These are phyloP conservation scores for Podabrus alpinus DNA, from an alignment of 2,888 invertebrate genomes.

Conservation along the genomic window DNA sequence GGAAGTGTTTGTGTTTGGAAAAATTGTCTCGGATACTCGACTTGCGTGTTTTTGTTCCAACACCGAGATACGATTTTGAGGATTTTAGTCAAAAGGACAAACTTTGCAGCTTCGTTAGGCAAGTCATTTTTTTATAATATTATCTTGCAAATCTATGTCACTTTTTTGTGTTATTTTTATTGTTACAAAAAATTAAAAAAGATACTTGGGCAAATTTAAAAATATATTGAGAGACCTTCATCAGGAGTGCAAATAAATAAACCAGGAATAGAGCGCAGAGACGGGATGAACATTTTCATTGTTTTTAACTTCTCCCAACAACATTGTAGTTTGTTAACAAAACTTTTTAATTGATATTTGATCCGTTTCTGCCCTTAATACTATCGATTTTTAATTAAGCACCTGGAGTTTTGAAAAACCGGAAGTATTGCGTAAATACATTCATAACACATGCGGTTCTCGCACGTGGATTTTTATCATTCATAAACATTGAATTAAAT, in stretches of 20 bases:
- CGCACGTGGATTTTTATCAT: conserved; percentile 18
- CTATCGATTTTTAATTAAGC: conserved; percentile 20
- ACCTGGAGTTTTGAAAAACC: conserved; percentile 22
- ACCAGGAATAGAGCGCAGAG: neutral
- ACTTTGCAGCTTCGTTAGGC: neutral
- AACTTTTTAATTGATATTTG: neutral
- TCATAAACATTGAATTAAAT: conserved; percentile 14
- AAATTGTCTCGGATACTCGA: neutral
- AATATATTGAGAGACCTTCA: neutral
- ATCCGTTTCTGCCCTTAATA: neutral
- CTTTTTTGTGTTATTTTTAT: neutral
- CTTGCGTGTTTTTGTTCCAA: neutral
- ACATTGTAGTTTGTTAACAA: neutral
- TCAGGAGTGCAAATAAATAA: neutral
- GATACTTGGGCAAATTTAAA: too few species aligned
- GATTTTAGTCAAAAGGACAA: neutral
- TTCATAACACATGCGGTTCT: conserved; percentile 12
- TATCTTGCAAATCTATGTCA: neutral
- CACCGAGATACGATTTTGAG: neutral
- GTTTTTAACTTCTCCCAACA: neutral
- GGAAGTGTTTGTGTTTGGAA: conserved; percentile 9
- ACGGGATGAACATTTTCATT: neutral
- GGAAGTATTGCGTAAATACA: conserved; percentile 14
- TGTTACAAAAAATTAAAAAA: neutral
- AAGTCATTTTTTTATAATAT: neutral